A percentile compares a stretch with the other conserved stretches of the same genome.
Evolutionary conservation across 2,888 invertebrate genomes (phyloP).

Genomic region (Callimorpha dominula): DNA sequence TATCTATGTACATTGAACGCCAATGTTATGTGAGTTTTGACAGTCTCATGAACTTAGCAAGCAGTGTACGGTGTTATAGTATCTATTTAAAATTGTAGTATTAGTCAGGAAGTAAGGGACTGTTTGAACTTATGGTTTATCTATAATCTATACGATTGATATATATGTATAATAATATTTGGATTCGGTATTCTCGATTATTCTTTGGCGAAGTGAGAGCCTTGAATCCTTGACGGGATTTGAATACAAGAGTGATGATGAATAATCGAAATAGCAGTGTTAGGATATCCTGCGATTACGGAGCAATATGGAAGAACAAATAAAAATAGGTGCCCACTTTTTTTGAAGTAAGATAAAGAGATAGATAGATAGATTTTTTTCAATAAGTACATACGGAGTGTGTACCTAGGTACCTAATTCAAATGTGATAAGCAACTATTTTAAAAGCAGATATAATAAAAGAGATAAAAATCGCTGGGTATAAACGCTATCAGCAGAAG

Average conservation of each 20-base stretch:
- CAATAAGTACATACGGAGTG: too few relatives aligned
- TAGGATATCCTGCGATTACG: neutral
- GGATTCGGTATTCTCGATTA: conserved; percentile 48
- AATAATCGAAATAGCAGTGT: neutral
- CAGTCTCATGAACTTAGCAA: neutral
- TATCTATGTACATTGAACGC: neutral
- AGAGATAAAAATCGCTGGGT: too few relatives aligned
- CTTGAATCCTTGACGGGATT: conserved; percentile 28
- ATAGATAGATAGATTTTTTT: too few relatives aligned
- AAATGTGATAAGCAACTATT: too few relatives aligned
- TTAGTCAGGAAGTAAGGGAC: neutral
- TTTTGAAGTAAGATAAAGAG: too few relatives aligned
- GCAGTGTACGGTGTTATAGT: neutral
- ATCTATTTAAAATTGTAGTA: neutral
- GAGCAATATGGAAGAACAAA: neutral
- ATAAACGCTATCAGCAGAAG: too few relatives aligned
- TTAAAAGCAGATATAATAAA: too few relatives aligned
- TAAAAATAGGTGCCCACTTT: too few relatives aligned
- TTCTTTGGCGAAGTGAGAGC: conserved; percentile 20
- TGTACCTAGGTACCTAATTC: too few relatives aligned
- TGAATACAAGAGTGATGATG: conserved; percentile 32
- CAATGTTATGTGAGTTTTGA: neutral
- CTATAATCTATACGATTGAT: conserved; percentile 18
- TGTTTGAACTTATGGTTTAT: conserved; percentile 20
- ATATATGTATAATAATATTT: conserved; percentile 39